phyloP scores from a whole-genome alignment of 2,113 vertebrate species.

The Ondatra zibethicus region DNA sequence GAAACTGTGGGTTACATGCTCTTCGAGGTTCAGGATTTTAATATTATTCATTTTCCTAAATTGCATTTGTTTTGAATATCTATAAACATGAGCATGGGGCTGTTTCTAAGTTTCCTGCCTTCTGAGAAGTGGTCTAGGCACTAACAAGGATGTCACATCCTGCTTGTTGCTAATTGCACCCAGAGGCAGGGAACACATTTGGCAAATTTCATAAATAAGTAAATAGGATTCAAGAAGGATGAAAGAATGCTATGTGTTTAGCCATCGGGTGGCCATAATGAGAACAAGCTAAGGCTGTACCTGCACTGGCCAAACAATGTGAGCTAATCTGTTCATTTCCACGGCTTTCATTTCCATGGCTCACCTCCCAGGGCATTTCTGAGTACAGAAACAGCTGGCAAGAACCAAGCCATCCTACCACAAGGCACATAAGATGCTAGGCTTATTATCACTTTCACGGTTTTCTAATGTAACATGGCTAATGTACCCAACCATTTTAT shows the following conservation, averaged over 20 bases:
- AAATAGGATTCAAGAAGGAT: conserved; percentile 56
- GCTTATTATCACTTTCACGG: background rate
- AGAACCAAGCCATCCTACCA: background rate
- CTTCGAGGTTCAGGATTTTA: conserved; percentile 40
- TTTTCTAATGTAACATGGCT: background rate
- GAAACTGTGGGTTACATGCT: conserved; percentile 40
- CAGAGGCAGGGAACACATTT: conserved; percentile 66
- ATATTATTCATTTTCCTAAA: conserved; percentile 60
- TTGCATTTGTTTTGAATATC: conserved; percentile 55
- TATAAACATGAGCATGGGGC: conserved; percentile 47
- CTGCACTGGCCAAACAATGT: conserved; percentile 2
- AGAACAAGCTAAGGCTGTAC: conserved; percentile 18
- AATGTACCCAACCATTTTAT: background rate
- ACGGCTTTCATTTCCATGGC: background rate
- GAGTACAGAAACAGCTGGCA: conserved; percentile 13
- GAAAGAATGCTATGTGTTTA: conserved; percentile 30
- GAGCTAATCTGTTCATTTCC: conserved; percentile 55
- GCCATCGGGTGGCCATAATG: conserved; percentile 43
- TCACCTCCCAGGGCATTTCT: background rate
- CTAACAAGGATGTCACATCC: conserved; percentile 57
- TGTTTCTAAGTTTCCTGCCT: conserved; percentile 64
- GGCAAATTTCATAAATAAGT: conserved; percentile 64
- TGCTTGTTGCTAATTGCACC: conserved; percentile 54
- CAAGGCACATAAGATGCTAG: background rate
- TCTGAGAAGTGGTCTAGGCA: conserved; percentile 34